phyloP scores from a whole-genome alignment of 2,888 invertebrate genomes.

The Calameuta idolon region DNA sequence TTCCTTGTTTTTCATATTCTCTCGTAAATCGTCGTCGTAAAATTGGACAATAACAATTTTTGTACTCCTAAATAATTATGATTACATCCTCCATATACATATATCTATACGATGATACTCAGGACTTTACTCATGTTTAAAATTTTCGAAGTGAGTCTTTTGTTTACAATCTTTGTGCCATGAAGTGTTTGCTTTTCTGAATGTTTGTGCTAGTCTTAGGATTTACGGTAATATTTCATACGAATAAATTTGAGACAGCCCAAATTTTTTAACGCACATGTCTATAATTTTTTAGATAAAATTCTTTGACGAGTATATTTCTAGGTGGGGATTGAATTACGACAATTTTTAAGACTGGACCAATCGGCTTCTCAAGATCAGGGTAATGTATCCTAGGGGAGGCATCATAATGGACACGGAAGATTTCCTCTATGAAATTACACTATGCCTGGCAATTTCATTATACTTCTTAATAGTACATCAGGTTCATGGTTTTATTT shows the following conservation, averaged over 20 bases:
- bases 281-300: too few relatives aligned
- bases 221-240: background rate
- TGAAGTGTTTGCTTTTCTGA: background rate
- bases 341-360: too few relatives aligned
- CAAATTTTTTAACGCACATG: too few relatives aligned
- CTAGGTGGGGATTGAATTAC: too few relatives aligned
- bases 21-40: background rate
- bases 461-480: background rate
- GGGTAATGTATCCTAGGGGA: background rate
- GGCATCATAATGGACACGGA: background rate
- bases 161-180: background rate
- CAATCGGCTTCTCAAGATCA: background rate
- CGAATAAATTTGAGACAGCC: background rate
- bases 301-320: too few relatives aligned
- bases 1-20: background rate
- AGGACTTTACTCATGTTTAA: background rate
- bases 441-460: background rate
- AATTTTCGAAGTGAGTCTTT: background rate
- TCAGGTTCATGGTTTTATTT: background rate
- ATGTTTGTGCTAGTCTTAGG: background rate
- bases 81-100: background rate
- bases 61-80: background rate
- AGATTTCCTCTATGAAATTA: too few relatives aligned
- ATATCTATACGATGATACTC: background rate
- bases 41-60: background rate